These are phyloP conservation scores for Myripristis jacobus DNA, from an alignment of 2,797 vertebrate species.

Conservation along the genomic window DNA sequence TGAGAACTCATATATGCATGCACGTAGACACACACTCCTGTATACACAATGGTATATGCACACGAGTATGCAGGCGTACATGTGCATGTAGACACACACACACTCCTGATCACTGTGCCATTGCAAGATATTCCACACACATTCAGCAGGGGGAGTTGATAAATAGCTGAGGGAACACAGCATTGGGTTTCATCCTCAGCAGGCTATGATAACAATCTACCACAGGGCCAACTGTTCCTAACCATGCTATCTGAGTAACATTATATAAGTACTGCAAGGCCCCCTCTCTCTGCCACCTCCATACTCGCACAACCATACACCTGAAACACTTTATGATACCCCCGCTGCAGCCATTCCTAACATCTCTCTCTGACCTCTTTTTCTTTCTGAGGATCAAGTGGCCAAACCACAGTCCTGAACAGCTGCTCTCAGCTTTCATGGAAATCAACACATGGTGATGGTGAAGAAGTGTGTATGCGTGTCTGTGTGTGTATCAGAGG, in stretches of 20 bases:
- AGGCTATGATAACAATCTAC: constrained; percentile 73
- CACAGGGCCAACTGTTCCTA: constrained; percentile 68
- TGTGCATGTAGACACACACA: background rate
- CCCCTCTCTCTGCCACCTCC: constrained; percentile 41
- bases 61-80: background rate
- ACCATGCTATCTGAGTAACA: constrained; percentile 57
- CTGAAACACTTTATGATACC: constrained; percentile 68
- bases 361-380: constrained; percentile 73
- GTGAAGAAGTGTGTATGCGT: constrained; percentile 18
- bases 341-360: constrained; percentile 56
- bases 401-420: constrained; percentile 73
- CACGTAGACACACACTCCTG: background rate
- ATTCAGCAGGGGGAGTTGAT: constrained; percentile 54
- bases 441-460: constrained; percentile 76
- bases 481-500: background rate
- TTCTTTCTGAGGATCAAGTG: constrained; percentile 73
- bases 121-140: constrained; percentile 20
- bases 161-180: constrained; percentile 62
- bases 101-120: constrained; percentile 18
- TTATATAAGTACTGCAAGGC: constrained; percentile 65
- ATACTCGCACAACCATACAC: constrained; percentile 64
- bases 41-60: background rate
- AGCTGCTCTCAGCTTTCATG: constrained; percentile 83
- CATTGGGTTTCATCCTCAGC: constrained; percentile 72
- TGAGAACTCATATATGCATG: constrained; percentile 4